Percentiles rank a stretch among this genome's conserved stretches.
Evolutionary conservation across 2,113 vertebrate species (phyloP).

Genomic region (Xenotilapia flavipinnis): DNA sequence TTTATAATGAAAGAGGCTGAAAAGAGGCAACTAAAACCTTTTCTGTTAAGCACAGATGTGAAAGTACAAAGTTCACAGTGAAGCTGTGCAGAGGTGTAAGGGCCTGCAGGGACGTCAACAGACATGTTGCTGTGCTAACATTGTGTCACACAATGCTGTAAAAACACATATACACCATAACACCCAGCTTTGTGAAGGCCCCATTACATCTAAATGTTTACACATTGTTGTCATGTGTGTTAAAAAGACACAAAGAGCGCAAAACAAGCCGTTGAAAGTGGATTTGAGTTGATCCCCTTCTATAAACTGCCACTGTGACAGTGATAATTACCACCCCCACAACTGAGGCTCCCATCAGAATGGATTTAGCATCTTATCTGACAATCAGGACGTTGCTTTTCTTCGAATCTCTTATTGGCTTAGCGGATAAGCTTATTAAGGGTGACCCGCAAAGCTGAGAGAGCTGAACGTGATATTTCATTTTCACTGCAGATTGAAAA

Average conservation of each 20-base stretch:
- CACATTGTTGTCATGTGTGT: background rate
- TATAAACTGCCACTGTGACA: slow-evolving; percentile 36
- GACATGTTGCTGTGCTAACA: background rate
- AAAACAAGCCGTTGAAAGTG: slow-evolving; percentile 23
- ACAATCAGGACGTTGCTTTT: slow-evolving; percentile 57
- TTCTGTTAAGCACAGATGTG: background rate
- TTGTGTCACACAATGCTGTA: background rate
- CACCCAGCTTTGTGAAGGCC: background rate
- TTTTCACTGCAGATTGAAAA: slow-evolving; percentile 37
- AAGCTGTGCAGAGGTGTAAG: background rate
- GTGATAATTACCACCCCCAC: slow-evolving; percentile 34
- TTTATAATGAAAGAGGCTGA: background rate
- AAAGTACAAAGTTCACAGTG: background rate
- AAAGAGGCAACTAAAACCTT: background rate
- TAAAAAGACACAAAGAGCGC: background rate
- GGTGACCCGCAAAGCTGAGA: slow-evolving; percentile 42
- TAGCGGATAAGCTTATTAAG: slow-evolving; percentile 59
- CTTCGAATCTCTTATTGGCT: slow-evolving; percentile 57
- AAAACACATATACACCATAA: background rate
- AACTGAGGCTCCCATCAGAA: slow-evolving; percentile 2
- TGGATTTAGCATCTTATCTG: slow-evolving; percentile 59
- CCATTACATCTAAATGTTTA: background rate
- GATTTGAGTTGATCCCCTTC: slow-evolving; percentile 49
- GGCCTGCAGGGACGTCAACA: background rate
- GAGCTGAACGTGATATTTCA: slow-evolving; percentile 47